These are phyloP conservation scores for Oenanthe melanoleuca DNA, from an alignment of 2,113 vertebrate species.

Conservation along the genomic window DNA sequence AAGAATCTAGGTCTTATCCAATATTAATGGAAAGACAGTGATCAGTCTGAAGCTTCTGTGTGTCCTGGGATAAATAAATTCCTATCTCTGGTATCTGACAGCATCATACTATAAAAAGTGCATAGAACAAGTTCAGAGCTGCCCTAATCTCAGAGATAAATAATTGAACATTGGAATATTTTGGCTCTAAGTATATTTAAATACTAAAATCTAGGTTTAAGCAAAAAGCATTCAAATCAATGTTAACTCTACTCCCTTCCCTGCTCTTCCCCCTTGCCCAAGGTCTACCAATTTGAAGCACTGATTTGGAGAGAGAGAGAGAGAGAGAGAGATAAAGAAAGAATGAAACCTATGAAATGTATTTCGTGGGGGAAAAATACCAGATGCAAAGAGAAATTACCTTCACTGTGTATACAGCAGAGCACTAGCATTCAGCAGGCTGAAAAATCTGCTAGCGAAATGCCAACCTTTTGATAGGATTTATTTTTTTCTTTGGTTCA, in stretches of 20 bases:
- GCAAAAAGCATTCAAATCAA: neutral
- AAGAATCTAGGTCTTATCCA: neutral
- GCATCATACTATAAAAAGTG: neutral
- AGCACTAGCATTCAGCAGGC: neutral
- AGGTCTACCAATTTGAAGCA: neutral
- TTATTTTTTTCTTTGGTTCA: slow-evolving; percentile 12
- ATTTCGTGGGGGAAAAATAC: neutral
- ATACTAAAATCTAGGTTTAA: neutral
- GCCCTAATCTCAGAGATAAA: neutral
- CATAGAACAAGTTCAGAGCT: neutral
- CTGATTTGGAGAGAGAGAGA: neutral
- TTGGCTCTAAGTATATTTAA: neutral
- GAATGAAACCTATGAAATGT: neutral
- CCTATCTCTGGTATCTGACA: neutral
- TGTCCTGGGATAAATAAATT: slow-evolving; percentile 14
- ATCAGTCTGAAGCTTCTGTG: neutral
- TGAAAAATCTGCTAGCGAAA: slow-evolving; percentile 2
- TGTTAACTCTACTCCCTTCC: neutral
- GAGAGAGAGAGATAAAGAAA: neutral
- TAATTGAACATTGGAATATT: slow-evolving; percentile 5
- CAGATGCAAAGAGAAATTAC: neutral
- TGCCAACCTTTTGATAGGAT: neutral
- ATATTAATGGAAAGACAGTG: neutral
- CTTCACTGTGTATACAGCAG: neutral
- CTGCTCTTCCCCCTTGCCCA: accelerated